phyloP scores from a whole-genome alignment of 1,140 invertebrate genomes.

The Archivesica marissinica region DNA sequence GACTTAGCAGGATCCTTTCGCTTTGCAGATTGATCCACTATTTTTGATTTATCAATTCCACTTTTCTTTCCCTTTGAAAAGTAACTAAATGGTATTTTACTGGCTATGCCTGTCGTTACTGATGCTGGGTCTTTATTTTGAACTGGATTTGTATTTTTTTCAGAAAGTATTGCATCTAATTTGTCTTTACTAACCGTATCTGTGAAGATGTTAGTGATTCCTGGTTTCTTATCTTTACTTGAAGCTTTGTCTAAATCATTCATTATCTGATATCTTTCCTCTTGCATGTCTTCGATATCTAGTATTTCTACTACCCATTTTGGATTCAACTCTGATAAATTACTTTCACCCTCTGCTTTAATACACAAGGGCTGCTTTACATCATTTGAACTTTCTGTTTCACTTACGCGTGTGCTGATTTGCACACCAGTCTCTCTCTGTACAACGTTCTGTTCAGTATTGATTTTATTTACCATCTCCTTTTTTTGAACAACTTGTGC shows the following conservation, averaged over 20 bases:
- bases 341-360: not conserved
- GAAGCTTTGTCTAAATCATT: not conserved
- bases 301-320: not conserved
- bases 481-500: not conserved
- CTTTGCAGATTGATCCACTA: not conserved
- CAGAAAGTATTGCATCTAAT: constrained; percentile 1
- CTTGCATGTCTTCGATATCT: not conserved
- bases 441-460: not conserved
- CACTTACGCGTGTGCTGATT: not conserved
- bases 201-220: not conserved
- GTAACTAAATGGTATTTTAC: constrained; percentile 21
- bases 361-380: not conserved
- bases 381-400: not conserved
- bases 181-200: not conserved
- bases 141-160: not conserved
- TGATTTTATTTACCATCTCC: not conserved
- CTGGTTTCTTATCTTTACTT: too few species aligned
- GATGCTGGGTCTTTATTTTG: not conserved
- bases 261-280: not conserved
- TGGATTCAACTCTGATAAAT: not conserved
- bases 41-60: not conserved
- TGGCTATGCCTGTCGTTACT: not conserved
- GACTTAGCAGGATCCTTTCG: not conserved
- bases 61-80: not conserved
- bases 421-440: not conserved